These are phyloP conservation scores for Pantala flavescens DNA, from an alignment of 1,140 invertebrate genomes.

Conservation along the genomic window DNA sequence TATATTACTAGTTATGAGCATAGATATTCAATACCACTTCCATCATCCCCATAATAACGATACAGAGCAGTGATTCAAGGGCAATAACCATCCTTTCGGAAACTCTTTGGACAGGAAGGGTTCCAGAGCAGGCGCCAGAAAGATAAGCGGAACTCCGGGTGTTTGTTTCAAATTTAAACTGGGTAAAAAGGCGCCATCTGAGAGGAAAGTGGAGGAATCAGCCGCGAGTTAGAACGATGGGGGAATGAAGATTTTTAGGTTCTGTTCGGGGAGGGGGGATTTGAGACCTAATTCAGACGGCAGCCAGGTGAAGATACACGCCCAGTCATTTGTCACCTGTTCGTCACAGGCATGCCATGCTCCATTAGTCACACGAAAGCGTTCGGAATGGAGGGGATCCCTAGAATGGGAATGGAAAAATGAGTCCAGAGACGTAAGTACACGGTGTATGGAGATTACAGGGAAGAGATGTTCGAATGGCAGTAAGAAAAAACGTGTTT, in stretches of 20 bases:
- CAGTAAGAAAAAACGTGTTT: neutral
- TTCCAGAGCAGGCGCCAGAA: too few relatives aligned
- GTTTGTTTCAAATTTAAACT: too few relatives aligned
- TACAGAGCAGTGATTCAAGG: too few relatives aligned
- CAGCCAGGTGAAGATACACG: neutral
- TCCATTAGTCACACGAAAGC: conserved; percentile 8
- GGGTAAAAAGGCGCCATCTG: too few relatives aligned
- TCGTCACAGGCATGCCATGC: neutral
- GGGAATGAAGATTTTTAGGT: neutral
- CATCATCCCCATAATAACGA: too few relatives aligned
- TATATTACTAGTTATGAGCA: too few relatives aligned
- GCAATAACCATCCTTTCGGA: too few relatives aligned
- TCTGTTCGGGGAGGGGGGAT: neutral
- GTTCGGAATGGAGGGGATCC: neutral
- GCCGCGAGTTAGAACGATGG: neutral
- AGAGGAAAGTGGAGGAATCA: neutral
- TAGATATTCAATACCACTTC: too few relatives aligned
- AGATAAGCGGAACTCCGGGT: too few relatives aligned
- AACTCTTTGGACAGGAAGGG: too few relatives aligned
- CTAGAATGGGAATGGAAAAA: neutral
- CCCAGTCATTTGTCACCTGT: conserved; percentile 4
- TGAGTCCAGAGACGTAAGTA: neutral
- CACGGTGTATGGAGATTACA: neutral
- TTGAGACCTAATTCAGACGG: neutral
- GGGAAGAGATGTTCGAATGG: neutral